These are phyloP conservation scores for Phaethornis superciliosus DNA, from an alignment of 2,113 vertebrate genomes.

Conservation along the genomic window DNA sequence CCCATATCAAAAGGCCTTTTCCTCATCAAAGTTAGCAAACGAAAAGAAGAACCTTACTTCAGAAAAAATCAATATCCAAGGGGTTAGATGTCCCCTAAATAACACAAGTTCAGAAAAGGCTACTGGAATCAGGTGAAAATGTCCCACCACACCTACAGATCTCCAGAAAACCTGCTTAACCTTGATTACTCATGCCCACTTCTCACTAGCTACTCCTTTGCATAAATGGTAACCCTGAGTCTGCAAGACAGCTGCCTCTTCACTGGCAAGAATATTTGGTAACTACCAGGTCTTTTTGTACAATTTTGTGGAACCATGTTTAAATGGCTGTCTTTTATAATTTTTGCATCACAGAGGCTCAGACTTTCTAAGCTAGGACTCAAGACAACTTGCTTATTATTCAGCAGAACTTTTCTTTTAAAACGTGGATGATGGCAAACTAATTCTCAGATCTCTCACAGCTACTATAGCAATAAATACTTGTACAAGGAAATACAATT, in stretches of 20 bases:
- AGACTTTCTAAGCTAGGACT: not conserved
- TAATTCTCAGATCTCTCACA: not conserved
- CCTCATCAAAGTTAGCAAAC: not conserved
- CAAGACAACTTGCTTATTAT: not conserved
- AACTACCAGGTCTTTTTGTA: not conserved
- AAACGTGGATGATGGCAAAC: not conserved
- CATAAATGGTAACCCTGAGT: not conserved
- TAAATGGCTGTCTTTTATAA: not conserved
- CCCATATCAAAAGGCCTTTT: not conserved
- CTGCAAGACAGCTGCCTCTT: not conserved
- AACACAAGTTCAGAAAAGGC: not conserved
- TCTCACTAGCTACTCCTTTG: not conserved
- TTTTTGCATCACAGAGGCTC: not conserved
- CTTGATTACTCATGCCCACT: not conserved
- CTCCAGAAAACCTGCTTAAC: not conserved
- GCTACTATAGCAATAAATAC: not conserved
- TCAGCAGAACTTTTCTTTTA: not conserved
- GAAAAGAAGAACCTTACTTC: not conserved
- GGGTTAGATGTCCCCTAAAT: accelerated
- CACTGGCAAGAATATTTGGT: not conserved
- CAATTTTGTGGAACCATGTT: not conserved
- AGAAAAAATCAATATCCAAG: not conserved
- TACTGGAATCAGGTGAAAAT: not conserved
- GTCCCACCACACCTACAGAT: accelerated
- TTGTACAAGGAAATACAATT: not conserved